Percentiles rank a stretch among this genome's conserved stretches.
These are phyloP conservation scores for Notoglanidium macrostoma DNA, from an alignment of 2,797 vertebrate genomes.

Conservation along the genomic window DNA sequence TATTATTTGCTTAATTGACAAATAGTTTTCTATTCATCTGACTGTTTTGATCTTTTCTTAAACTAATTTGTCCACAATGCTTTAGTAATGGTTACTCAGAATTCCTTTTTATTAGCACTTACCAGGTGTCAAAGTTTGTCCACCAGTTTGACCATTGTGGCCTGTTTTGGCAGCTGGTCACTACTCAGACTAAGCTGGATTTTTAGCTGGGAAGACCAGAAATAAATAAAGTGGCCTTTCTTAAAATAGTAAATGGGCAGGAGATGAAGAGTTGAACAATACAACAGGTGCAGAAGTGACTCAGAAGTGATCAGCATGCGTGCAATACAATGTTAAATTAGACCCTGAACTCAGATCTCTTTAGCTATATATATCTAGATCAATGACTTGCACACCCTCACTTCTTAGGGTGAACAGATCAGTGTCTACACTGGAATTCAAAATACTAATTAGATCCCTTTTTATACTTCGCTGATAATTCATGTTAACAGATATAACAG, in stretches of 20 bases:
- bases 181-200: not conserved
- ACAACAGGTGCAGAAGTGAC: constrained; percentile 53
- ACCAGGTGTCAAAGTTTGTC: not conserved
- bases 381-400: not conserved
- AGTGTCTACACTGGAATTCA: not conserved
- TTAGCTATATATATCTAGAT: not conserved
- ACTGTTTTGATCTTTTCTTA: not conserved
- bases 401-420: not conserved
- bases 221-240: not conserved
- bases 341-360: not conserved
- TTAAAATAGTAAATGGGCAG: constrained; percentile 20
- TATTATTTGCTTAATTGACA: not conserved
- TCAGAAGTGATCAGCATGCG: not conserved
- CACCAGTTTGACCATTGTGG: too few relatives aligned
- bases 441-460: not conserved
- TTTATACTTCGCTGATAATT: not conserved
- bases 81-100: too few relatives aligned
- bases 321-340: not conserved
- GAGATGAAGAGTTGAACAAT: constrained; percentile 24
- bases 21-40: not conserved
- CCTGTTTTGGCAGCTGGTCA: constrained; percentile 17
- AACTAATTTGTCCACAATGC: not conserved
- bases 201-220: not conserved
- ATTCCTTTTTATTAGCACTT: not conserved
- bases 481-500: not conserved